phyloP scores from a whole-genome alignment of 2,113 vertebrate species.

The Pyrgilauda ruficollis region DNA sequence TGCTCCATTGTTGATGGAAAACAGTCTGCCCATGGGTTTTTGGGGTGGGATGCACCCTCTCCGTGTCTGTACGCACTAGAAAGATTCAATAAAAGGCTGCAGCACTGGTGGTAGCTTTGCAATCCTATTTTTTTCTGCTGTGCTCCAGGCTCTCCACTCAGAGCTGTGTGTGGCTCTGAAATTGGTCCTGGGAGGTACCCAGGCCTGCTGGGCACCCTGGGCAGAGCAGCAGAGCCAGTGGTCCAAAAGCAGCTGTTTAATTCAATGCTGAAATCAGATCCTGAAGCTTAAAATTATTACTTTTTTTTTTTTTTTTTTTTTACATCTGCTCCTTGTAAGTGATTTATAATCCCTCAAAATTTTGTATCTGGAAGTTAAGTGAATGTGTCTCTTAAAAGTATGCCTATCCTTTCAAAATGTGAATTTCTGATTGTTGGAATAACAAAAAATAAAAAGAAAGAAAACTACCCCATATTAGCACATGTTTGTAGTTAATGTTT shows the following conservation, averaged over 20 bases:
- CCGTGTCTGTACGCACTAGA: not conserved
- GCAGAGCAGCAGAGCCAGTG: not conserved
- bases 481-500: constrained; percentile 61
- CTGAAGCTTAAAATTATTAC: not conserved
- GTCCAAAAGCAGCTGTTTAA: not conserved
- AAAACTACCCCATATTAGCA: not conserved
- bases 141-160: not conserved
- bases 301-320: not conserved
- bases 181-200: not conserved
- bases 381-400: constrained; percentile 32
- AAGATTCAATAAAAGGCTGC: not conserved
- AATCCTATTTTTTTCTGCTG: not conserved
- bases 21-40: not conserved
- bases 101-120: not conserved
- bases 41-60: not conserved
- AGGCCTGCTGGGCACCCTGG: not conserved
- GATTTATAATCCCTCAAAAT: not conserved
- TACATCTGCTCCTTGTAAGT: not conserved
- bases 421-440: constrained; percentile 18
- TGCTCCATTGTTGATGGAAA: not conserved
- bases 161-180: not conserved
- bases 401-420: constrained; percentile 11
- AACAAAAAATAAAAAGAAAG: not conserved
- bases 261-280: not conserved
- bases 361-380: constrained; percentile 43